Evolutionary conservation across 2,797 vertebrate species (phyloP).

Genomic region (Paratrypauchen microcephalus): DNA sequence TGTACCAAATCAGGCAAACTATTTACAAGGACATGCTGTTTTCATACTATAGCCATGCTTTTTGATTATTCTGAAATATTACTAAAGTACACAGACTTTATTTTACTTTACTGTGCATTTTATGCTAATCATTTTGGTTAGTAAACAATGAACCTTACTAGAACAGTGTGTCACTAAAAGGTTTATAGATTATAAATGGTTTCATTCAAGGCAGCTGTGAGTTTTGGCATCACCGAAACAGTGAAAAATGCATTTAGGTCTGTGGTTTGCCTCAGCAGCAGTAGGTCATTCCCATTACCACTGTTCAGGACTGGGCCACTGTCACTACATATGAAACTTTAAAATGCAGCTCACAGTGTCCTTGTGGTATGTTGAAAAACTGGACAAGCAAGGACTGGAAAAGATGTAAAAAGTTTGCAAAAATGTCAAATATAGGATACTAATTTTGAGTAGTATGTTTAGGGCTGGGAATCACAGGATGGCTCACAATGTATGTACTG

Average conservation of each 20-base stretch:
- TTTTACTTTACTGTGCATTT: not conserved
- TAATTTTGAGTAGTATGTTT: too few relatives aligned
- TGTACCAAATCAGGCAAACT: conserved; percentile 31
- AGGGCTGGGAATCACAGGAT: too few relatives aligned
- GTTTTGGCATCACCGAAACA: not conserved
- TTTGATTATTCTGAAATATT: conserved; percentile 10
- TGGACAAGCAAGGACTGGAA: not conserved
- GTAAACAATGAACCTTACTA: not conserved
- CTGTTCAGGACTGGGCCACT: not conserved
- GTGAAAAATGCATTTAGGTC: not conserved
- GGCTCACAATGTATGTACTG: too few relatives aligned
- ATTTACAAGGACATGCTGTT: conserved; percentile 35
- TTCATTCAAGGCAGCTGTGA: not conserved
- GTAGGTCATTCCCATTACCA: not conserved
- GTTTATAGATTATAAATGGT: not conserved
- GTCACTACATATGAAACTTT: not conserved
- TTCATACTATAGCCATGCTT: conserved; percentile 33
- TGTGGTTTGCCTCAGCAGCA: not conserved
- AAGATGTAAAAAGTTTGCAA: not conserved
- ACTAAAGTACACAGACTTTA: not conserved
- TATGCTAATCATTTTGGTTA: not conserved
- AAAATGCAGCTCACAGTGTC: not conserved
- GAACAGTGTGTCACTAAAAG: not conserved
- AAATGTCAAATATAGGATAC: not conserved
- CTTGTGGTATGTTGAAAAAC: not conserved